Evolutionary conservation across 2,888 invertebrate species (phyloP).

Genomic region (Amiota mariae): DNA sequence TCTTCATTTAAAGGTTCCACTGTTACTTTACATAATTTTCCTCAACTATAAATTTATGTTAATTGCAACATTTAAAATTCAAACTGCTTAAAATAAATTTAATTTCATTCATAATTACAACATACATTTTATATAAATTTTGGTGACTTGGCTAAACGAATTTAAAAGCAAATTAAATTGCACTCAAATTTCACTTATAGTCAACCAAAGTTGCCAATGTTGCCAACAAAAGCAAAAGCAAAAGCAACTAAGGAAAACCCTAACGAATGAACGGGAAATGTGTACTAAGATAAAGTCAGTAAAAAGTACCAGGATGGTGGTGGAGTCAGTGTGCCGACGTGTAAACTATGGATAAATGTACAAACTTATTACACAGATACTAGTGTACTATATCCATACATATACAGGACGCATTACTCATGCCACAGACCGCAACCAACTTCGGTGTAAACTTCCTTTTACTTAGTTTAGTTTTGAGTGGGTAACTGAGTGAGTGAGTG

Average conservation of each 20-base stretch:
- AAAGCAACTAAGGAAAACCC: background rate
- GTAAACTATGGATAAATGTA: background rate
- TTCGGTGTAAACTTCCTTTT: slow-evolving; percentile 30
- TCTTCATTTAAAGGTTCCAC: too few relatives aligned
- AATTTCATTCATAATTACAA: background rate
- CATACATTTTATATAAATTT: slow-evolving; percentile 16
- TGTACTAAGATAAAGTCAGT: slow-evolving; percentile 15
- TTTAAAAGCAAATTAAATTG: slow-evolving; percentile 51
- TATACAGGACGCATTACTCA: slow-evolving; percentile 5
- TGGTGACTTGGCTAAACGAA: slow-evolving; percentile 20
- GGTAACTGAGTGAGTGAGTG: too few relatives aligned
- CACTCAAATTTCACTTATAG: slow-evolving; percentile 50
- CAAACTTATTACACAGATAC: background rate
- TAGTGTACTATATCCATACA: slow-evolving; percentile 26
- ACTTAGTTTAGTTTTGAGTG: background rate
- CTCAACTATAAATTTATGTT: background rate
- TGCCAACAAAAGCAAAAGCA: background rate
- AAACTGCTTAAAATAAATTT: background rate
- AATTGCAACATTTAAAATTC: background rate
- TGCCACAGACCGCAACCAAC: slow-evolving; percentile 27
- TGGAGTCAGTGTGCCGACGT: background rate
- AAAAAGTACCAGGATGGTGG: background rate
- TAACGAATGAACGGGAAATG: background rate
- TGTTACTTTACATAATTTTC: too few relatives aligned
- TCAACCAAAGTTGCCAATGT: slow-evolving; percentile 43